Conservation (phyloP, 2,797 vertebrate genomes). For the Lateolabrax maculatus region DNA sequence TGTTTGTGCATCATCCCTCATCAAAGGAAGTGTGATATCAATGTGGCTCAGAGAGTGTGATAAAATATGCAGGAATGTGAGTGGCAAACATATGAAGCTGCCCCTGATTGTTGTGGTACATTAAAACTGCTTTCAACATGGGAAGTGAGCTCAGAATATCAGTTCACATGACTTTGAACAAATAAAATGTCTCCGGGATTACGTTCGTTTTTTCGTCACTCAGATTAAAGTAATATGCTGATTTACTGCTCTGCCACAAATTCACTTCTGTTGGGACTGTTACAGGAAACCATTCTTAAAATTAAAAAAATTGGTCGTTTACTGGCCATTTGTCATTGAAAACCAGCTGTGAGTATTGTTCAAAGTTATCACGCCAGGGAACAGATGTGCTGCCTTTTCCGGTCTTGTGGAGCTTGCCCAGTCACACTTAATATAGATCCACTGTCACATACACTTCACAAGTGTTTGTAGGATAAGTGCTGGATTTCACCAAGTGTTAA, state of each 20-base stretch:
- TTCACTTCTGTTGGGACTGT: slow-evolving; percentile 18
- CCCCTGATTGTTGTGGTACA: slow-evolving; percentile 61
- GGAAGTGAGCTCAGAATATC: slow-evolving; percentile 56
- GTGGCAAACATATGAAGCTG: slow-evolving; percentile 71
- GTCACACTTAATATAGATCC: slow-evolving; percentile 84
- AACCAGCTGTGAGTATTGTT: slow-evolving; percentile 64
- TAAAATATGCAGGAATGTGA: slow-evolving; percentile 72
- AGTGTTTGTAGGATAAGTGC: slow-evolving; percentile 83
- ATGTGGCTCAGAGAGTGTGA: slow-evolving; percentile 64
- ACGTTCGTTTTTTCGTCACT: slow-evolving; percentile 41
- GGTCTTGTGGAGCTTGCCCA: slow-evolving; percentile 66
- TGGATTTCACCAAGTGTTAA: slow-evolving; percentile 85
- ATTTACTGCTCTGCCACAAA: slow-evolving; percentile 47
- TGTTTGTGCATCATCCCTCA: slow-evolving; percentile 74
- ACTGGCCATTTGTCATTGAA: slow-evolving; percentile 60
- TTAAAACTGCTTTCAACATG: slow-evolving; percentile 60
- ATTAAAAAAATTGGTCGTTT: slow-evolving; percentile 46
- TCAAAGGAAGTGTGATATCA: slow-evolving; percentile 78
- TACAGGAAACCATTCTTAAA: slow-evolving; percentile 36
- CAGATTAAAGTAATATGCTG: slow-evolving; percentile 53
- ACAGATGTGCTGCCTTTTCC: slow-evolving; percentile 82
- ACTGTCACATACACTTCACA: slow-evolving; percentile 80
- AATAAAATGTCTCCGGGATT: slow-evolving; percentile 42
- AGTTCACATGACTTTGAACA: slow-evolving; percentile 58
- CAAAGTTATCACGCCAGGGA: slow-evolving; percentile 73